Conservation (phyloP, 2,888 invertebrate species). For the Synergus itoensis region DNA sequence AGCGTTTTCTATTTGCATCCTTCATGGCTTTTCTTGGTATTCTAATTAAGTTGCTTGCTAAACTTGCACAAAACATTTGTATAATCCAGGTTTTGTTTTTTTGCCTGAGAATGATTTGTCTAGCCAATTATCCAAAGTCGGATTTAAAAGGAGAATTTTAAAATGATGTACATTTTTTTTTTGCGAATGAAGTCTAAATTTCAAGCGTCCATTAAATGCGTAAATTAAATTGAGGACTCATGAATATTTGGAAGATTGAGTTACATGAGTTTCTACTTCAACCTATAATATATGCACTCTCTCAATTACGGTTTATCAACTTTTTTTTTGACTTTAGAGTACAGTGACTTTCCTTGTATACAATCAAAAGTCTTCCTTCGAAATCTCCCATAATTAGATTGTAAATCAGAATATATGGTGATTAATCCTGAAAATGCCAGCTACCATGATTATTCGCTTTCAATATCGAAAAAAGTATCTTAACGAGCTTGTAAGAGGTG, state of each 20-base stretch:
- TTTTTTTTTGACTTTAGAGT: neutral
- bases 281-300: neutral
- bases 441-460: conserved; percentile 41
- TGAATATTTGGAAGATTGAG: conserved; percentile 17
- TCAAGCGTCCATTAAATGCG: neutral
- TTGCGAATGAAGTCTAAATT: neutral
- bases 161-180: neutral
- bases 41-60: conserved; percentile 34
- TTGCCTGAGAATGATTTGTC: neutral
- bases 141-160: neutral
- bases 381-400: conserved; percentile 30
- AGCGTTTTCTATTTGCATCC: conserved; percentile 38
- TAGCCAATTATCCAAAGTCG: neutral
- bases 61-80: conserved; percentile 8
- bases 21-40: conserved; percentile 28
- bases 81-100: neutral
- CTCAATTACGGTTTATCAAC: neutral
- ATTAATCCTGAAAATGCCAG: conserved; percentile 40
- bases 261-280: neutral
- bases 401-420: conserved; percentile 17
- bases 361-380: neutral
- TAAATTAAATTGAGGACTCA: neutral
- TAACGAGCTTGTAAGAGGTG: conserved; percentile 41
- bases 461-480: conserved; percentile 41
- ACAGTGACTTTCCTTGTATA: conserved; percentile 9